Base-by-base conservation (phyloP, 2,113 vertebrate genomes). In the Hippopotamus amphibius region DNA sequence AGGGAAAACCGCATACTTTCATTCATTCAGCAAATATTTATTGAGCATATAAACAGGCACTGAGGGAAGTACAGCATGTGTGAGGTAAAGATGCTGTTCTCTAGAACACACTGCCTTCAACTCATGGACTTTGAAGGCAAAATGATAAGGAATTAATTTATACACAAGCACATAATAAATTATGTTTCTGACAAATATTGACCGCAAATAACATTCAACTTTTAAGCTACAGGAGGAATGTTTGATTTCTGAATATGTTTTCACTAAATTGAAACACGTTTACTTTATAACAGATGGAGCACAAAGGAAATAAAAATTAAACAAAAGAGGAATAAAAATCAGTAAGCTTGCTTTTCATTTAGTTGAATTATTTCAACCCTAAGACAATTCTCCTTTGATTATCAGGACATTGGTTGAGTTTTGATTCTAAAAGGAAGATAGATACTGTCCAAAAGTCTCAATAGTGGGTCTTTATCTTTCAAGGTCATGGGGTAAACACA, bases 271-370 rank as follows among this genome's bases (percentile, higher is more conserved):
- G 48, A 93, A 95, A 77, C 65, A 91, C 87, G 92, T 76, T 95
- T 79, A 43, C n/a, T 96, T 69, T 69, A 8, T 88, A 83, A 80
- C 79, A 94, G 66, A 74, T 65, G 61, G 63, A 93, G 12, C 48
- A 94, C 61, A 96, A 94, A 96, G 55, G 46, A 93, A 96, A 84
- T 92, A 88, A 91, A 93, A 88, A 83, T 95, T 86, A 61, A 82
- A 84, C 19, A 79, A 92, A 93, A 81, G 59, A 41, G 48, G 17
- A 2, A 79, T 71, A 21, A 57, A 97, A 89, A 88, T 87, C 46
- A 79, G 63, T 66, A 48, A 77, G 26, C 79, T 79, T 61, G 3
- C 30, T 87, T 98, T 95, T 82, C 63, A 91, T 80, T 83, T 88
- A 63, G 41, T 37, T 88, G 84, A 89, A 66, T 90, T 48, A 92